Evolutionary conservation across 1,140 invertebrate genomes (phyloP).

Genomic region (Harpegnathos saltator): DNA sequence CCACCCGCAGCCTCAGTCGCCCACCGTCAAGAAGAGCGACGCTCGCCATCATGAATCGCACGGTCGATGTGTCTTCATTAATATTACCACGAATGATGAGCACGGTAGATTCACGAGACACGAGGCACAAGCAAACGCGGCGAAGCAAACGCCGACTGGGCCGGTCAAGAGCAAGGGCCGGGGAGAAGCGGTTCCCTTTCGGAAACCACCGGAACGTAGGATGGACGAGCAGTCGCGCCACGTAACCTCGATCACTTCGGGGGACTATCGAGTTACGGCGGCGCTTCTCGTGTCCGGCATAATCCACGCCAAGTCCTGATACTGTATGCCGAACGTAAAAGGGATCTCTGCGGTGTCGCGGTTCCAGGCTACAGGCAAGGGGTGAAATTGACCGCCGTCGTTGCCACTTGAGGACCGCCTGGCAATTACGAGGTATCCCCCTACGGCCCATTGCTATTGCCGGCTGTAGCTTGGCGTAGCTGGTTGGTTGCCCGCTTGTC

Average conservation of each 20-base stretch:
- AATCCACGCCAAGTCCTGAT: constrained; percentile 73
- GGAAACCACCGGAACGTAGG: constrained; percentile 34
- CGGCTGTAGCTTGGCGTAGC: constrained; percentile 66
- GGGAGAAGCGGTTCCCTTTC: constrained; percentile 23
- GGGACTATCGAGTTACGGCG: constrained; percentile 66
- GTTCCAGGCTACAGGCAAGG: constrained; percentile 59
- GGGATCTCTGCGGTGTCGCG: constrained; percentile 72
- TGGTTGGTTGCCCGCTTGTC: constrained; percentile 66
- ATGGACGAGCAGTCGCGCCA: constrained; percentile 25
- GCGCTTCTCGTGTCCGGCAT: constrained; percentile 57
- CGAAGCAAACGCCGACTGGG: background rate
- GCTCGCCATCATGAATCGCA: too few species aligned
- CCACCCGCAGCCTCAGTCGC: too few species aligned
- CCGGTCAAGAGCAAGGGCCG: background rate
- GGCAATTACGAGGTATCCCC: constrained; percentile 77
- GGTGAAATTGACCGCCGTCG: constrained; percentile 78
- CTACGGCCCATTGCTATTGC: constrained; percentile 78
- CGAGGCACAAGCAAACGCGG: background rate
- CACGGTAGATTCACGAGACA: background rate
- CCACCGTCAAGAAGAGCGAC: too few species aligned
- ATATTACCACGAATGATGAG: background rate
- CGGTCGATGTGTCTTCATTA: background rate
- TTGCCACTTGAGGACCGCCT: constrained; percentile 77
- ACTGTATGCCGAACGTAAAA: constrained; percentile 68
- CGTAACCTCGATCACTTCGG: constrained; percentile 63